phyloP scores from a whole-genome alignment of 2,888 invertebrate genomes.

The Mystacides longicornis region DNA sequence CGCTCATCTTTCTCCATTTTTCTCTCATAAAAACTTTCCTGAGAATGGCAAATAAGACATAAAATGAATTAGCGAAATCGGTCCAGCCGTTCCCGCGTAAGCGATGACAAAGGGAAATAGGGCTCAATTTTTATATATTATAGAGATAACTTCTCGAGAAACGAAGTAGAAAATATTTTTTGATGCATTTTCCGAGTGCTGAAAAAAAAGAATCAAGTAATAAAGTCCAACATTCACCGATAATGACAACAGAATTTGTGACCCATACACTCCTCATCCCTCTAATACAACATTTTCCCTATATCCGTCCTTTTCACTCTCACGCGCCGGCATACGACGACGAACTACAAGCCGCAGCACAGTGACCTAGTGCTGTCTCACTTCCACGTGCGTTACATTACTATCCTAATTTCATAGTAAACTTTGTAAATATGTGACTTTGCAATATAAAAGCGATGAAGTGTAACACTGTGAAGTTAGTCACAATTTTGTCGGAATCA shows the following conservation, averaged over 20 bases:
- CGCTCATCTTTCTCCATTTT: no score
- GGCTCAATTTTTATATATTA: no score
- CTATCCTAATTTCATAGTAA: slow-evolving; percentile 55
- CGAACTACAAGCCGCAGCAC: not conserved
- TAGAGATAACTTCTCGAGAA: no score
- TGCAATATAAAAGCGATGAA: not conserved
- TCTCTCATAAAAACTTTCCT: no score
- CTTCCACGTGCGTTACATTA: slow-evolving; percentile 37
- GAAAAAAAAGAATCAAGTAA: no score
- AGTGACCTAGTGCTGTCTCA: slow-evolving; percentile 7
- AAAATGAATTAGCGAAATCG: no score
- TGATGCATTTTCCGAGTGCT: no score
- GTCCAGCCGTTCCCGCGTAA: no score
- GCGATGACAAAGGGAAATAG: no score
- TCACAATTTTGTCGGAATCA: not conserved
- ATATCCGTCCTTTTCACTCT: slow-evolving; percentile 19
- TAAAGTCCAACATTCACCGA: slow-evolving; percentile 22
- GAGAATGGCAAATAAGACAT: no score
- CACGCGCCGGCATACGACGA: not conserved
- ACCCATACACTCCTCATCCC: slow-evolving; percentile 22
- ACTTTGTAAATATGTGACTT: slow-evolving; percentile 47
- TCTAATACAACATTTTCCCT: slow-evolving; percentile 28
- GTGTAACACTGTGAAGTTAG: not conserved
- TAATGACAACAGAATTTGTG: slow-evolving; percentile 27
- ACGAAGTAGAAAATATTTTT: no score